Evolutionary conservation across 2,113 vertebrate species (phyloP).

Genomic region (Gnathonemus echidnorhynchus): DNA sequence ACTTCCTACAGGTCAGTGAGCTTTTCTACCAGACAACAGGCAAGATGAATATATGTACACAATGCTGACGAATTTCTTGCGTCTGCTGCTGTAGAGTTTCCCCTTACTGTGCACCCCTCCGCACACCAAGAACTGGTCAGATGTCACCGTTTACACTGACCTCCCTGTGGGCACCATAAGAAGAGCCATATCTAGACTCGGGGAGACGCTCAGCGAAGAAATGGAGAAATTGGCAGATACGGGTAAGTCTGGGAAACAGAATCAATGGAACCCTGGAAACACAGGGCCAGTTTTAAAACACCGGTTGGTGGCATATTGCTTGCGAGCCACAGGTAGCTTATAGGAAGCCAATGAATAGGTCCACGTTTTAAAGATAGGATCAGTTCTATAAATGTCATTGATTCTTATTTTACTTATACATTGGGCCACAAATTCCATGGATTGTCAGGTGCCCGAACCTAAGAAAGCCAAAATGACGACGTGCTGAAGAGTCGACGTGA

Average conservation of each 20-base stretch:
- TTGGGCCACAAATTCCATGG: neutral
- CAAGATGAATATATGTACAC: neutral
- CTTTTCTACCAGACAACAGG: too few relatives aligned
- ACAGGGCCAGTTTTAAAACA: neutral
- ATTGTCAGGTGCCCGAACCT: neutral
- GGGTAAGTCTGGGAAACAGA: conserved; percentile 39
- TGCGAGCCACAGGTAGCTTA: neutral
- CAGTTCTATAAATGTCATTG: neutral
- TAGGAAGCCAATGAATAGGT: neutral
- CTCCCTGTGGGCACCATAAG: conserved; percentile 53
- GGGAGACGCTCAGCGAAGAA: conserved; percentile 42
- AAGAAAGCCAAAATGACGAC: neutral
- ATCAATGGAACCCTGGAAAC: neutral
- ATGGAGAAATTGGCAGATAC: conserved; percentile 49
- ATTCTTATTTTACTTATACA: neutral
- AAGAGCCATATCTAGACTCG: conserved; percentile 52
- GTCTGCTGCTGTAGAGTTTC: conserved; percentile 48
- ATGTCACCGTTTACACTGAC: conserved; percentile 53
- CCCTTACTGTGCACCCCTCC: conserved; percentile 50
- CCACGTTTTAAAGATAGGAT: neutral
- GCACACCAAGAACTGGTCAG: conserved; percentile 59
- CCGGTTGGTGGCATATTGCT: neutral
- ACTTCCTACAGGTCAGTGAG: conserved; percentile 58
- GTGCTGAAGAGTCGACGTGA: neutral
- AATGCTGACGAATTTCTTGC: neutral